Conservation (phyloP, 2,113 vertebrate genomes). For the Perca fluviatilis region DNA sequence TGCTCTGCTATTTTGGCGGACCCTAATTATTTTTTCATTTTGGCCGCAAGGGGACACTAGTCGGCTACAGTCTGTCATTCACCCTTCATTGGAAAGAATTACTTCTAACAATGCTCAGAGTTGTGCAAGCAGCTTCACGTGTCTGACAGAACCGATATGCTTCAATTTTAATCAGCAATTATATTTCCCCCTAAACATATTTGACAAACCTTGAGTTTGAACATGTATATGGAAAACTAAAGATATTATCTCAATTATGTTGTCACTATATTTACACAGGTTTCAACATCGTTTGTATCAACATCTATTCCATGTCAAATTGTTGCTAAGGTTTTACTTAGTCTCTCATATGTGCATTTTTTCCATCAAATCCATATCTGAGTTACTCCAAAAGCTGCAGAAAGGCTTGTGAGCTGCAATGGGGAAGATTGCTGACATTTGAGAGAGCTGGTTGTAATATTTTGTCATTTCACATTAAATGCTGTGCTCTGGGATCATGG, state of each 20-base stretch:
- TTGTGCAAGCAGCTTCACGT: no score
- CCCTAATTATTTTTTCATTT: no score
- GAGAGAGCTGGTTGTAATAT: slow-evolving; percentile 47
- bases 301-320: slow-evolving; percentile 25
- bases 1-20: no score
- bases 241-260: neutral
- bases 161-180: neutral
- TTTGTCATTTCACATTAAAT: slow-evolving; percentile 68
- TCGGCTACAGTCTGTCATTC: no score
- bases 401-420: slow-evolving; percentile 21
- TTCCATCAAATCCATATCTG: slow-evolving; percentile 29
- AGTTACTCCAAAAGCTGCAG: slow-evolving; percentile 30
- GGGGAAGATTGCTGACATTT: slow-evolving; percentile 38
- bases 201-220: neutral
- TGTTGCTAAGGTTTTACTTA: slow-evolving; percentile 10
- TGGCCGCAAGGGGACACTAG: no score
- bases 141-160: no score
- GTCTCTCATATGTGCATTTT: slow-evolving; percentile 29
- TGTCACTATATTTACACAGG: slow-evolving; percentile 11
- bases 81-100: no score
- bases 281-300: slow-evolving; percentile 12
- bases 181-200: neutral
- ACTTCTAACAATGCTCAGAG: no score
- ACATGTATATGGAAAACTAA: neutral
- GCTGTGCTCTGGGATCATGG: slow-evolving; percentile 38